Percentiles rank a stretch among this genome's conserved stretches.
These are phyloP conservation scores for Cataglyphis hispanica DNA, from an alignment of 1,140 invertebrate species.

Conservation along the genomic window DNA sequence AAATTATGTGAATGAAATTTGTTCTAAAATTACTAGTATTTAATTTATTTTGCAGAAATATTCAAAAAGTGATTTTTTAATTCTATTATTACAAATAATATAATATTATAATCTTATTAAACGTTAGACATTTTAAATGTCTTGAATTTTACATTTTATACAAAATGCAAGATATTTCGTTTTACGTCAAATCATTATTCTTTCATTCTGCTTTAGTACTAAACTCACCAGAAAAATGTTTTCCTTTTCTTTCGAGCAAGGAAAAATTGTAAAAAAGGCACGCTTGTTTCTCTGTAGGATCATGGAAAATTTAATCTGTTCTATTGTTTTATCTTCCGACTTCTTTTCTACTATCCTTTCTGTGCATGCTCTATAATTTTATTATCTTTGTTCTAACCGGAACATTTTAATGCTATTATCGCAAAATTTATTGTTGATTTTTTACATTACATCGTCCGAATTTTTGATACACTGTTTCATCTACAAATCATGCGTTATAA, in stretches of 20 bases:
- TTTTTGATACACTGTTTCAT: not conserved
- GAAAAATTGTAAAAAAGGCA: conserved; percentile 36
- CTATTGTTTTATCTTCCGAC: conserved; percentile 42
- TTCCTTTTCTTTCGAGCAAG: conserved; percentile 15
- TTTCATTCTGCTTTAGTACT: conserved; percentile 38
- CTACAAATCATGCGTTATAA: not conserved
- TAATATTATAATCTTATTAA: not conserved
- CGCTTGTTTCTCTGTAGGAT: conserved; percentile 43
- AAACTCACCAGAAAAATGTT: conserved; percentile 48
- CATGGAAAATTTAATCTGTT: conserved; percentile 50
- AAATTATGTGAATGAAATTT: too few species aligned
- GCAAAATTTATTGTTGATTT: conserved; percentile 42
- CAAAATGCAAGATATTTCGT: not conserved
- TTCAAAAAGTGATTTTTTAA: not conserved
- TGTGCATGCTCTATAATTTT: conserved; percentile 29
- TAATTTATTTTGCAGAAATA: not conserved
- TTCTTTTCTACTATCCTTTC: conserved; percentile 36
- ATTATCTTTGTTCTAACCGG: conserved; percentile 42
- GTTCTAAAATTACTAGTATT: not conserved
- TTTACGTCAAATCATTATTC: conserved; percentile 13
- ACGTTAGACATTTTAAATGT: too few species aligned
- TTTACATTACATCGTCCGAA: not conserved
- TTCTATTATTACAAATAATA: not conserved
- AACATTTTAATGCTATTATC: conserved; percentile 24
- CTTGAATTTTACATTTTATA: too few species aligned